These are phyloP conservation scores for Candidula unifasciata DNA, from an alignment of 2,888 invertebrate genomes.

Conservation along the genomic window DNA sequence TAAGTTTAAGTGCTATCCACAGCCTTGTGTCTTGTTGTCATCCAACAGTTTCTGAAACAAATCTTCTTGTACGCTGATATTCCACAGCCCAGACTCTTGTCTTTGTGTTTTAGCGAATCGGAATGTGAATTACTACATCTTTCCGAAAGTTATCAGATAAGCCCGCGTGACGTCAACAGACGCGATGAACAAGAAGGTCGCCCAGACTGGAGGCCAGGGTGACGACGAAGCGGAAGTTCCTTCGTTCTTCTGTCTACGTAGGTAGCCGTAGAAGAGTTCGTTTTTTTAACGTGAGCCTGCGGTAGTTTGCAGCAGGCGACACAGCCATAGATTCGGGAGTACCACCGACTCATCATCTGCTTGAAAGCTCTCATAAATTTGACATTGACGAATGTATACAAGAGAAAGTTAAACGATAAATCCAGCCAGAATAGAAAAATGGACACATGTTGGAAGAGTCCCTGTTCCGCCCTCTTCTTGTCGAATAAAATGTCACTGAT, in stretches of 20 bases:
- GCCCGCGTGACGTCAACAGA: background rate
- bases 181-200: background rate
- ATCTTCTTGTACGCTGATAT: too few species aligned
- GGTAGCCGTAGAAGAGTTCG: background rate
- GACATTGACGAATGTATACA: conserved; percentile 74
- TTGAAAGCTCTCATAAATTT: conserved; percentile 54
- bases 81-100: too few species aligned
- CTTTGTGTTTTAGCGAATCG: too few species aligned
- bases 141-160: too few species aligned
- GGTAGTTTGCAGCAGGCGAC: background rate
- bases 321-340: background rate
- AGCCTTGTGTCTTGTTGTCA: too few species aligned
- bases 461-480: conserved; percentile 27
- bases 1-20: too few species aligned
- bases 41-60: too few species aligned
- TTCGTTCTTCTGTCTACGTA: background rate
- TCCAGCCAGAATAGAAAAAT: conserved; percentile 72
- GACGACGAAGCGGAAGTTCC: background rate
- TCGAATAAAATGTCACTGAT: conserved; percentile 54
- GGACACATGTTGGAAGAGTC: conserved; percentile 61
- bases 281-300: background rate
- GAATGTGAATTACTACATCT: too few species aligned
- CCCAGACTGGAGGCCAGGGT: background rate
- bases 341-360: conserved; percentile 1
- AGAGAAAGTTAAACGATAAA: conserved; percentile 73